Conservation (phyloP, 2,797 vertebrate genomes). For the Alca torda region DNA sequence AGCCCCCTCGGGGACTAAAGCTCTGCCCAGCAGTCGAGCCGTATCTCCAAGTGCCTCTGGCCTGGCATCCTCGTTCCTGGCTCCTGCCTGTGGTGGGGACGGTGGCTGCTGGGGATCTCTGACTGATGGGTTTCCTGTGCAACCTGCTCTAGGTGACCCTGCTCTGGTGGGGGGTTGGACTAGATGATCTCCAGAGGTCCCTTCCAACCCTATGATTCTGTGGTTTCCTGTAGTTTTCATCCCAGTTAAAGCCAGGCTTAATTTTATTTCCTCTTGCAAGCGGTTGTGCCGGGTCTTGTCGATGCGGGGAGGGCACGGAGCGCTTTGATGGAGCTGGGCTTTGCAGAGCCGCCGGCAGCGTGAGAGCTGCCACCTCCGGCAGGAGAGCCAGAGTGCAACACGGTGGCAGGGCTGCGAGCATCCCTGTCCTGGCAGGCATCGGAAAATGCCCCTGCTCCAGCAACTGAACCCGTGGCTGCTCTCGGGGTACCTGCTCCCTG, state of each 20-base stretch:
- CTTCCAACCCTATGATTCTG: background rate
- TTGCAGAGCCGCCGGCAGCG: rapidly evolving
- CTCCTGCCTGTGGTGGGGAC: background rate
- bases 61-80: background rate
- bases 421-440: rapidly evolving
- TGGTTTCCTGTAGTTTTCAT: background rate
- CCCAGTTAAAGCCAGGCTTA: background rate
- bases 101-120: background rate
- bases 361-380: background rate
- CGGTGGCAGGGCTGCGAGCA: background rate
- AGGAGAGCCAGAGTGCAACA: rapidly evolving
- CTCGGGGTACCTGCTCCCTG: rapidly evolving
- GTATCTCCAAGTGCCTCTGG: background rate
- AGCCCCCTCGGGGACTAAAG: background rate
- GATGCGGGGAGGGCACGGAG: rapidly evolving
- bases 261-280: background rate
- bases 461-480: too few relatives aligned
- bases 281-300: rapidly evolving
- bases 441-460: background rate
- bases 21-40: too few relatives aligned
- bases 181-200: too few relatives aligned
- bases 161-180: too few relatives aligned
- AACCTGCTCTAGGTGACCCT: too few relatives aligned
- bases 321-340: background rate
- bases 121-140: background rate